Percentiles rank a stretch among this genome's conserved stretches.
Evolutionary conservation across 2,888 invertebrate species (phyloP).

Genomic region (Baronia brevicornis): DNA sequence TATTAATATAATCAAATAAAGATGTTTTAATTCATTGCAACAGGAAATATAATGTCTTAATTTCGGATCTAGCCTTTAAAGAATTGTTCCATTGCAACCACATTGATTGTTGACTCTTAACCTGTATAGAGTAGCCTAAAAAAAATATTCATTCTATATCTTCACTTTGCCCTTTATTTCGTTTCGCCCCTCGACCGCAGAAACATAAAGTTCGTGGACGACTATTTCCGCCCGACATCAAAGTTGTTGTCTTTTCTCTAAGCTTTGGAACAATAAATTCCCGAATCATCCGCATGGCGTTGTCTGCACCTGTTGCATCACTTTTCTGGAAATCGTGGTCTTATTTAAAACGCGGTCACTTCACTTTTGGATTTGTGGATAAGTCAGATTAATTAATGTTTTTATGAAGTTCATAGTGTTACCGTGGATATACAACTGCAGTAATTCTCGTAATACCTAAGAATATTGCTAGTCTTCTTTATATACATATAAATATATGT

Average conservation of each 20-base stretch:
- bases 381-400: not conserved
- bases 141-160: slow-evolving; percentile 10
- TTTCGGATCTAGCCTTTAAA: too few relatives aligned
- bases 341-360: slow-evolving; percentile 6
- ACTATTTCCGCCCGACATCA: slow-evolving; percentile 28
- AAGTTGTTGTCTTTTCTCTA: slow-evolving; percentile 25
- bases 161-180: not conserved
- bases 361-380: slow-evolving; percentile 2
- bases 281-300: slow-evolving; percentile 13
- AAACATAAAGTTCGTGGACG: slow-evolving; percentile 20
- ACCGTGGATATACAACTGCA: too few relatives aligned
- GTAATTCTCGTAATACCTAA: too few relatives aligned
- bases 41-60: too few relatives aligned
- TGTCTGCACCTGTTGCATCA: slow-evolving; percentile 38
- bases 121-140: slow-evolving; percentile 1
- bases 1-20: too few relatives aligned
- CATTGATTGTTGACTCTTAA: slow-evolving; percentile 7
- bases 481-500: too few relatives aligned
- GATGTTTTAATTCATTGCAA: too few relatives aligned
- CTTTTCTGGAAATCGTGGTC: slow-evolving; percentile 33
- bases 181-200: slow-evolving; percentile 15
- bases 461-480: too few relatives aligned
- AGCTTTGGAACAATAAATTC: slow-evolving; percentile 25
- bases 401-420: too few relatives aligned
- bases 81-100: too few relatives aligned